Conservation (phyloP, 2,888 invertebrate genomes). For the Oxytorus armatus region DNA sequence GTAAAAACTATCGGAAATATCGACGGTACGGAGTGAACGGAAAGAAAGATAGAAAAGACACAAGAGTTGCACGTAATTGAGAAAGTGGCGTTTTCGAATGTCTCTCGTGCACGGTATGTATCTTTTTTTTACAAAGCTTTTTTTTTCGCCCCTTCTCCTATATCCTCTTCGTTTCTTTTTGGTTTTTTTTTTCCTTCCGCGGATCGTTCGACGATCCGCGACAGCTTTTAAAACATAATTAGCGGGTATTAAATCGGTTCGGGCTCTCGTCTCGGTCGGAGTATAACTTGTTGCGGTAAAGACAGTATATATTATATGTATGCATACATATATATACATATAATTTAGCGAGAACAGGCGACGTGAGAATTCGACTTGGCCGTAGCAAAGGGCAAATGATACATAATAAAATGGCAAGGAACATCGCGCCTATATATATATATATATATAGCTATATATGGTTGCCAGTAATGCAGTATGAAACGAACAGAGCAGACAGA, state of each 20-base stretch:
- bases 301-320: slow-evolving; percentile 13
- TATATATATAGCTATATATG: not conserved
- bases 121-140: too few species aligned
- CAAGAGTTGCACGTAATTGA: too few species aligned
- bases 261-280: slow-evolving; percentile 37
- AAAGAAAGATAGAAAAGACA: too few species aligned
- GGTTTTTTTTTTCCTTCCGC: slow-evolving; percentile 17
- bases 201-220: slow-evolving; percentile 40
- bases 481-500: slow-evolving; percentile 55
- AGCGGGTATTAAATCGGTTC: slow-evolving; percentile 61
- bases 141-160: not conserved
- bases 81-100: too few species aligned
- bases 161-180: not conserved
- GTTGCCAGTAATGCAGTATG: slow-evolving; percentile 45
- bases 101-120: too few species aligned
- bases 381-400: slow-evolving; percentile 67
- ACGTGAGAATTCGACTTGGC: slow-evolving; percentile 66
- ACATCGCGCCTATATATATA: slow-evolving; percentile 5
- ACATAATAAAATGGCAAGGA: slow-evolving; percentile 64
- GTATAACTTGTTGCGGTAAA: slow-evolving; percentile 52
- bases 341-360: slow-evolving; percentile 30
- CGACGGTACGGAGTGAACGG: too few species aligned
- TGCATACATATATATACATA: slow-evolving; percentile 6
- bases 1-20: too few species aligned
- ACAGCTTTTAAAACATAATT: slow-evolving; percentile 60